These are phyloP conservation scores for Oryzias celebensis DNA, from an alignment of 2,113 vertebrate species.

Conservation along the genomic window DNA sequence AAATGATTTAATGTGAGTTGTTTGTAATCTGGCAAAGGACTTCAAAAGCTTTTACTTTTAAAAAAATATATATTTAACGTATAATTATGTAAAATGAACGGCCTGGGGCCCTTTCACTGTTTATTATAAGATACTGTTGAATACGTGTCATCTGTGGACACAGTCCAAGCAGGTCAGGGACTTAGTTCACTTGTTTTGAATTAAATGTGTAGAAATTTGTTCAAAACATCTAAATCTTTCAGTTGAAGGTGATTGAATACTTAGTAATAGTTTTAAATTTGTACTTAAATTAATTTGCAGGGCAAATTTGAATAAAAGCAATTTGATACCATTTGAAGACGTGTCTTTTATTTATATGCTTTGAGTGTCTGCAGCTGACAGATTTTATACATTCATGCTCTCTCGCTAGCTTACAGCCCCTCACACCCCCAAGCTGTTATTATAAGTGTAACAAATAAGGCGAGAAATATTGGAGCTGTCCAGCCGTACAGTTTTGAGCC, in stretches of 20 bases:
- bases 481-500: too few relatives aligned
- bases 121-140: background rate
- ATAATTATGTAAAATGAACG: constrained; percentile 46
- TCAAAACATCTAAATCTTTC: constrained; percentile 10
- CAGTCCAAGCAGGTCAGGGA: constrained; percentile 76
- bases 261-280: constrained; percentile 42
- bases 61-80: constrained; percentile 47
- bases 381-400: background rate
- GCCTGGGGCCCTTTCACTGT: constrained; percentile 67
- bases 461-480: too few relatives aligned
- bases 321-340: constrained; percentile 51
- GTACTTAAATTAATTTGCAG: constrained; percentile 76
- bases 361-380: background rate
- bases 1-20: background rate
- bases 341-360: constrained; percentile 24
- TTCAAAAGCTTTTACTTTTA: constrained; percentile 1
- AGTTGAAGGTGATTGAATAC: constrained; percentile 44
- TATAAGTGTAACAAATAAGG: too few relatives aligned
- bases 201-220: constrained; percentile 17
- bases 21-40: constrained; percentile 6
- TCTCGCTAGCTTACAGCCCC: too few relatives aligned
- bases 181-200: constrained; percentile 39
- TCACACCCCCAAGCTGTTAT: too few relatives aligned
- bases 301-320: constrained; percentile 78
- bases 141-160: constrained; percentile 32